These are phyloP conservation scores for Enteromius radiatus DNA, from an alignment of 2,797 vertebrate genomes.

Conservation along the genomic window DNA sequence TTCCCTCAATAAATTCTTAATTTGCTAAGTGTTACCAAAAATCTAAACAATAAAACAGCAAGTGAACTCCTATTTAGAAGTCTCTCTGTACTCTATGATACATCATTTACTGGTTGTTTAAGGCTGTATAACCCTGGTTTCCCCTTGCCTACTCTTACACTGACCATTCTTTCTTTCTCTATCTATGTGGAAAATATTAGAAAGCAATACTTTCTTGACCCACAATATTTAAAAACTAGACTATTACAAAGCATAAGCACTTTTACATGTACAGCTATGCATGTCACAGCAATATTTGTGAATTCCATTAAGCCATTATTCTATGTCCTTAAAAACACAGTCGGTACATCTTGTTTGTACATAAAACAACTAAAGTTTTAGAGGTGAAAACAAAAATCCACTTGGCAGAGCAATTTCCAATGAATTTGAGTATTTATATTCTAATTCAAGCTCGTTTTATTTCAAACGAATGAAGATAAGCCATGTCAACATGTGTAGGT, in stretches of 20 bases:
- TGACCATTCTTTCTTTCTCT: neutral
- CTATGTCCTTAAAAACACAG: neutral
- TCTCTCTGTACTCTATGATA: conserved; percentile 14
- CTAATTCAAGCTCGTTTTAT: neutral
- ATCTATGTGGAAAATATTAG: neutral
- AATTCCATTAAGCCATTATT: neutral
- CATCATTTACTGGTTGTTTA: conserved; percentile 29
- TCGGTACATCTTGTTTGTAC: neutral
- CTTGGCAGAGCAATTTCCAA: neutral
- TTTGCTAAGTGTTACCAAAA: no score
- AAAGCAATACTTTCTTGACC: neutral
- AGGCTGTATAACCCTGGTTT: neutral
- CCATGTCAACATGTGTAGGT: neutral
- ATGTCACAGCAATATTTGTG: neutral
- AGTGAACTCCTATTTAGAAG: neutral
- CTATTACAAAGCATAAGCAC: neutral
- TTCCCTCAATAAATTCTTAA: no score
- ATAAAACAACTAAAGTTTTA: neutral
- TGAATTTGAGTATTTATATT: neutral
- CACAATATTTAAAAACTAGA: neutral
- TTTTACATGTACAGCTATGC: neutral
- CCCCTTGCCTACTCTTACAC: neutral
- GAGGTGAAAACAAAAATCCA: neutral
- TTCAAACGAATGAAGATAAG: neutral
- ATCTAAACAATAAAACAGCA: no score